Evolutionary conservation across 2,797 vertebrate genomes (phyloP), one percentile per base, ranked within the genome.

Genomic region (Hafferia zeledoni): DNA sequence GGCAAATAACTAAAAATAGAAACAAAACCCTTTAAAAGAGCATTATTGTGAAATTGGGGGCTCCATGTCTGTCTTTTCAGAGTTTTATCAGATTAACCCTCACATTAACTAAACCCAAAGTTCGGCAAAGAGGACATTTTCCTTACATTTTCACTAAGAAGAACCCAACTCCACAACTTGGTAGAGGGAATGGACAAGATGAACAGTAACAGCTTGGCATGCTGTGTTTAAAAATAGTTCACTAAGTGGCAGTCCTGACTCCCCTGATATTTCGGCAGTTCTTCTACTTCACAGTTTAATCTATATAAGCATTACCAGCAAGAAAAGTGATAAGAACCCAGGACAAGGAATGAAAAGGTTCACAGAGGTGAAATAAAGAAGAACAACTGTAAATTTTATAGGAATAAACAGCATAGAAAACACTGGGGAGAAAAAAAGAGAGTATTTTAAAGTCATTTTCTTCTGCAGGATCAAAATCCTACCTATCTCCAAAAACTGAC

Each of bases 401-500:
- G 57, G 24, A 90, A 39, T 33, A 76, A 83, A 49, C 35, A 70
- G 8, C 6, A 17, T 1, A 60, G n/a, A 75, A 85, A 87, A 67
- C 4, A 33, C 0, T 30, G 14, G 2, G 6, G 4, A 3, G 3
- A 0, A 2, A 5, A 6, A 10, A 27, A 39, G 8, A 57, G 1
- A 30, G 6, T 23, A 5, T 60, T 75, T 47, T 3, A 14, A 63
- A 84, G 37, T 33, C 0, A 31, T 57, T 76, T 82, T 74, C 2
- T 41, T 93, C 35, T 43, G 13, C 49, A 56, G 15, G 17, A 24
- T n/a, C 22, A 37, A 67, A 90, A 76, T 69, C 39, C 30, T 76
- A 7, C 49, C 27, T 22, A 20, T 52, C 43, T 70, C 70, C 12
- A 81, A 83, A 89, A 77, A 41, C 3, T 46, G 17, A 39, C 37